phyloP scores from a whole-genome alignment of 2,113 vertebrate genomes.

The Tychaedon coryphoeus region DNA sequence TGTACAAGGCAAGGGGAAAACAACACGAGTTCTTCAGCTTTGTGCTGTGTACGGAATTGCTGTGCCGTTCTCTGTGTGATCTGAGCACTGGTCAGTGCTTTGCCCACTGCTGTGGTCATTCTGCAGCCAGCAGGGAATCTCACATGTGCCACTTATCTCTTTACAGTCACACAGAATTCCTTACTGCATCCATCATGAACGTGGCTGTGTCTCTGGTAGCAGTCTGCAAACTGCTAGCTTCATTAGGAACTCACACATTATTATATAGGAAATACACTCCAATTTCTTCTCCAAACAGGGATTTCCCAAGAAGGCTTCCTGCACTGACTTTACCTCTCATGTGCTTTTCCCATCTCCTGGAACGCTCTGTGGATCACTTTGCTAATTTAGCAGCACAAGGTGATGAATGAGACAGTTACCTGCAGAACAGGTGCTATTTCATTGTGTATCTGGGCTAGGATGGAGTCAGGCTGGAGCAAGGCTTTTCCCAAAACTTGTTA shows the following conservation, averaged over 20 bases:
- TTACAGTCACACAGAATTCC: neutral
- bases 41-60: neutral
- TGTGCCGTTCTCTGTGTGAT: neutral
- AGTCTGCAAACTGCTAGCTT: neutral
- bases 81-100: neutral
- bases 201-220: neutral
- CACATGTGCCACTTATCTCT: neutral
- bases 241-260: neutral
- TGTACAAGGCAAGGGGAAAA: neutral
- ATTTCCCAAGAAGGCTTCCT: neutral
- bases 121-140: neutral
- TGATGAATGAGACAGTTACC: neutral
- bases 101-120: neutral
- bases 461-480: neutral
- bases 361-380: neutral
- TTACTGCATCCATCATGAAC: neutral
- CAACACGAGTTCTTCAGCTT: neutral
- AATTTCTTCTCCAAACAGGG: neutral
- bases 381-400: fast-evolving
- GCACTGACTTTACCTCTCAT: neutral
- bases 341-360: neutral
- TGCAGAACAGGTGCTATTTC: neutral
- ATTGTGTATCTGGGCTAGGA: neutral
- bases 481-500: neutral
- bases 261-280: neutral